Base-by-base conservation (phyloP, 2,113 vertebrate genomes). In the Regulus satrapa region DNA sequence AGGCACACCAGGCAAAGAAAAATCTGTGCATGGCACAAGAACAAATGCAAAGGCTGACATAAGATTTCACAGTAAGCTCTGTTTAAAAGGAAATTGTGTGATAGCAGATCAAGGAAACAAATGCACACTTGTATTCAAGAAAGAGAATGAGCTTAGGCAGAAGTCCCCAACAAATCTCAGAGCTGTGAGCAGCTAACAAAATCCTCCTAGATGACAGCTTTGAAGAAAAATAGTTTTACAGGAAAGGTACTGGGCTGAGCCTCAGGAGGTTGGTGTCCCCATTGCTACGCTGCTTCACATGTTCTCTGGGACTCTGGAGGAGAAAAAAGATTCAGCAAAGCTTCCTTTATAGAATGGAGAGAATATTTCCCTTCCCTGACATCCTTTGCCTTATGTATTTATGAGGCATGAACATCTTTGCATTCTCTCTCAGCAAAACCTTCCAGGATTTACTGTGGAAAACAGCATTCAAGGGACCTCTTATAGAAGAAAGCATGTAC, bases 21-120 rank as follows among this genome's bases (percentile, higher is more conserved):
- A 76, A 79, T 68, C 45, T 41, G 56, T 67, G 38, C 46, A 36
- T 40, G 72, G 62, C 78, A 52, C 52, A 88, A 76, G 51, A 88
- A 92, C 63, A 94, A 95, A 89, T 92, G 81, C 77, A 85, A 88
- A 92, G 51, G 43, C 69, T 91, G 88, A 76, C 66, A 84, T 43
- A 76, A 69, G 36, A 92, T 58, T 88, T 58, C 63, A 72, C 83
- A 87, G 73, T 78, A 91, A 96, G 38, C 40, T 89, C 82, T 79
- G 41, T 88, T 95, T 82, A 88, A 88, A 94, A 94, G 62, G 32
- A 84, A 84, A 81, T 69, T 68, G 6, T 79, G 54, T 88, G 89
- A 88, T 95, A 88, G 66, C 41, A 90, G 67, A 97, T 94, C 86
- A 96, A 91, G 94, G 84, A 95, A 94, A 94, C 38, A 96, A 97